phyloP scores from a whole-genome alignment of 2,888 invertebrate species.

The Caradrina kadenii region DNA sequence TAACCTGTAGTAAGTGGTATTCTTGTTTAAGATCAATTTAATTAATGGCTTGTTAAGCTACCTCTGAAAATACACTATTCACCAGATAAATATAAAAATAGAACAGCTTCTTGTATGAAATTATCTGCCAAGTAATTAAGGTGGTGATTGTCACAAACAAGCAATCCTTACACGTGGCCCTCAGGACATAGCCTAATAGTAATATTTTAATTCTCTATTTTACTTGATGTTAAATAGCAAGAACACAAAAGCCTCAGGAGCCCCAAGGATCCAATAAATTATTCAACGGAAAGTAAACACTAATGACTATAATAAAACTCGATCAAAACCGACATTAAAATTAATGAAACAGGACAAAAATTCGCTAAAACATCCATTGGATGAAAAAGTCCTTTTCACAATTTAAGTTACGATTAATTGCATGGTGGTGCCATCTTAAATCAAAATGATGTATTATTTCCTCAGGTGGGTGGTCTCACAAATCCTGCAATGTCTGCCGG shows the following conservation, averaged over 20 bases:
- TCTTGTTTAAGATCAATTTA: background rate
- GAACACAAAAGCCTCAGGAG: background rate
- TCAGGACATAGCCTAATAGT: background rate
- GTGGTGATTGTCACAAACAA: slow-evolving; percentile 2
- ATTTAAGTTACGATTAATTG: slow-evolving; percentile 55
- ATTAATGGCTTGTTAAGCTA: background rate
- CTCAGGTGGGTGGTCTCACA: slow-evolving; percentile 52
- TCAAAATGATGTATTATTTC: slow-evolving; percentile 64
- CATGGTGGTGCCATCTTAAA: slow-evolving; percentile 58
- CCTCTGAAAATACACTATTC: too few species aligned
- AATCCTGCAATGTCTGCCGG: slow-evolving; percentile 48
- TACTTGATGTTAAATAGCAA: slow-evolving; percentile 1
- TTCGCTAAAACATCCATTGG: slow-evolving; percentile 12
- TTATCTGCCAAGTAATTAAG: background rate
- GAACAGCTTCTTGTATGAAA: background rate
- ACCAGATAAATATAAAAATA: too few species aligned
- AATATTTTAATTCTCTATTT: slow-evolving; percentile 18
- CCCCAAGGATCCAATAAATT: slow-evolving; percentile 4
- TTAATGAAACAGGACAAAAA: slow-evolving; percentile 33
- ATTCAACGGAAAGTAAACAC: slow-evolving; percentile 37
- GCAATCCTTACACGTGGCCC: background rate
- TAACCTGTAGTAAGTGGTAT: background rate
- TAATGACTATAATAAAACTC: slow-evolving; percentile 29
- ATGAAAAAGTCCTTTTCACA: slow-evolving; percentile 39
- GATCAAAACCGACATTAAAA: slow-evolving; percentile 31